A percentile compares a stretch with the other conserved stretches of the same genome.
Conservation (phyloP, 2,888 invertebrate genomes). For the Cataglyphis rosenhaueri region DNA sequence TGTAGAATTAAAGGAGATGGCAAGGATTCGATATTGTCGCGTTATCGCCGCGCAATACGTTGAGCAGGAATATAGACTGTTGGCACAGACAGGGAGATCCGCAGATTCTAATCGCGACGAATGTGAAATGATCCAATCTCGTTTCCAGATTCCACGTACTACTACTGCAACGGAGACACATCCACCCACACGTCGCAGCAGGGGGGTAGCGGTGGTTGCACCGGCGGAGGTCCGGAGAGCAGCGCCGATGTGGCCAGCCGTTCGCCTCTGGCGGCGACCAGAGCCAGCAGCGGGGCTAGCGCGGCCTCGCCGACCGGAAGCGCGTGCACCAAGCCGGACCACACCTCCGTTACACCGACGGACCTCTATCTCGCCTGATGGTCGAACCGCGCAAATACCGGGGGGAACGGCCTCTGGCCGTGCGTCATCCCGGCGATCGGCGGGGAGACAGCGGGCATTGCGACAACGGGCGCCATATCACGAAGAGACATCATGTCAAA, state of each 20-base stretch:
- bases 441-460: constrained; percentile 31
- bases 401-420: constrained; percentile 57
- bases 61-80: constrained; percentile 29
- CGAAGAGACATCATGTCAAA: constrained; percentile 74
- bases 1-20: background rate
- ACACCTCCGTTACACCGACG: constrained; percentile 81
- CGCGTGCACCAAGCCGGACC: constrained; percentile 89
- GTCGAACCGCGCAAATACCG: constrained; percentile 56
- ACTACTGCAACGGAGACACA: constrained; percentile 87
- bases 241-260: constrained; percentile 88
- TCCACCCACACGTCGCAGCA: constrained; percentile 83
- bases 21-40: background rate
- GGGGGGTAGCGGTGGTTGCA: constrained; percentile 79
- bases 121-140: constrained; percentile 18
- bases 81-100: background rate
- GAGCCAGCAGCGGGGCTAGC: constrained; percentile 90
- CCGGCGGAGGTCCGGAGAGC: constrained; percentile 81
- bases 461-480: constrained; percentile 83
- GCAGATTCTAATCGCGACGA: constrained; percentile 4
- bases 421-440: constrained; percentile 34
- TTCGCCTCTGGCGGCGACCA: constrained; percentile 90
- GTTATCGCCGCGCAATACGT: background rate
- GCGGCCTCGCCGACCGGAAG: constrained; percentile 91
- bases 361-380: constrained; percentile 83
- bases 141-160: constrained; percentile 88